These are phyloP conservation scores for Scyliorhinus canicula DNA, from an alignment of 2,797 vertebrate species.

Conservation along the genomic window DNA sequence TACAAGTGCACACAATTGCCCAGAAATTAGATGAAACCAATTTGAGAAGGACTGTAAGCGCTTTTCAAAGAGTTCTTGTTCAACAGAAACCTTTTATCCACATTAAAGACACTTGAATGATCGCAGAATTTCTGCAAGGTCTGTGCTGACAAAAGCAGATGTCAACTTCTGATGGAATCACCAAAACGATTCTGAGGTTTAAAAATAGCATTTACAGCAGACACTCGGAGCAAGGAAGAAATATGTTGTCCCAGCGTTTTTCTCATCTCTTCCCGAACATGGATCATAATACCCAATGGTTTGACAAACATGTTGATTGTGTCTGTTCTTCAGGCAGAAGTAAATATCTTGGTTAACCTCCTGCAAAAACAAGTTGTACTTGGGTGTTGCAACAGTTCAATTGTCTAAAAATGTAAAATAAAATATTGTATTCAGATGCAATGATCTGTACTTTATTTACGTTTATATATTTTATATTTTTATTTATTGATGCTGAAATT, in stretches of 20 bases:
- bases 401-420: not conserved
- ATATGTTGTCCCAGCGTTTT: not conserved
- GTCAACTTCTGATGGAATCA: not conserved
- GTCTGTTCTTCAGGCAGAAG: not conserved
- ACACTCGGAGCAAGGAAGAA: not conserved
- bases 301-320: not conserved
- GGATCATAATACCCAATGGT: not conserved
- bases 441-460: not conserved
- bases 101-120: not conserved
- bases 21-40: not conserved
- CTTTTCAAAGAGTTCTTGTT: not conserved
- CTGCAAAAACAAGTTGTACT: not conserved
- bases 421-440: not conserved
- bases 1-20: not conserved
- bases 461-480: not conserved
- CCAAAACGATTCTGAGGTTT: not conserved
- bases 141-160: slow-evolving; percentile 10
- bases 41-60: not conserved
- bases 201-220: too few species aligned
- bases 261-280: not conserved
- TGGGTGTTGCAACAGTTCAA: not conserved
- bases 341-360: not conserved
- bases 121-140: slow-evolving; percentile 8
- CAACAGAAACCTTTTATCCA: not conserved
- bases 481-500: not conserved